Conservation (phyloP, 2,797 vertebrate genomes). For the Loris lydekkerianus region DNA sequence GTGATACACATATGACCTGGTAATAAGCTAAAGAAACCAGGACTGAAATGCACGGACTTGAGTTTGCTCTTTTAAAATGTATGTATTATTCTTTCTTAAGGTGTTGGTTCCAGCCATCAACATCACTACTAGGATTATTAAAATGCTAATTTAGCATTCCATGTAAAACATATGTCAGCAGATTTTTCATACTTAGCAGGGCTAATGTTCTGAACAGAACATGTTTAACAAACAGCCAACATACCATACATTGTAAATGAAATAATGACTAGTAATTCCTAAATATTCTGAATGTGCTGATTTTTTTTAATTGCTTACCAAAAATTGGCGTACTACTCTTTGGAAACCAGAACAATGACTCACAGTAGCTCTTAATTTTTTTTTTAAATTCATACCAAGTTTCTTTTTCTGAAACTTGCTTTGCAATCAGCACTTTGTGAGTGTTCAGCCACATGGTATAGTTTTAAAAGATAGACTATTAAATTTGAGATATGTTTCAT, state of each 20-base stretch:
- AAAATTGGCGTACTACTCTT: not conserved
- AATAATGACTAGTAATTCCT: not conserved
- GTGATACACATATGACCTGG: not conserved
- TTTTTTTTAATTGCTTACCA: not conserved
- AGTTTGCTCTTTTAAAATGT: conserved; percentile 14
- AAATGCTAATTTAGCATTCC: not conserved
- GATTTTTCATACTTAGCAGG: not conserved
- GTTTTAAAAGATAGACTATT: not conserved
- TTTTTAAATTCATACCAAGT: not conserved
- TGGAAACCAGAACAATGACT: not conserved
- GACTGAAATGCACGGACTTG: not conserved
- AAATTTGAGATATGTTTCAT: conserved; percentile 3
- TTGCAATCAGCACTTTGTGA: not conserved
- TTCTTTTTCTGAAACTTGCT: conserved; percentile 13
- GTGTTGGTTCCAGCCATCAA: not conserved
- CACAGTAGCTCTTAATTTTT: not conserved
- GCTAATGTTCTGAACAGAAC: not conserved
- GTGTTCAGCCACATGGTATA: not conserved
- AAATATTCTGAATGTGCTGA: not conserved
- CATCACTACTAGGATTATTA: not conserved
- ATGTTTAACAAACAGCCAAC: not conserved
- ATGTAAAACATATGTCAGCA: not conserved
- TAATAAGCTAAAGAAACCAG: not conserved
- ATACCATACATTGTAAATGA: not conserved
- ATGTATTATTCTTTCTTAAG: not conserved